Percentiles rank a stretch among this genome's conserved stretches.
Evolutionary conservation across 2,797 vertebrate genomes (phyloP).

Genomic region (Gymnocypris eckloni): DNA sequence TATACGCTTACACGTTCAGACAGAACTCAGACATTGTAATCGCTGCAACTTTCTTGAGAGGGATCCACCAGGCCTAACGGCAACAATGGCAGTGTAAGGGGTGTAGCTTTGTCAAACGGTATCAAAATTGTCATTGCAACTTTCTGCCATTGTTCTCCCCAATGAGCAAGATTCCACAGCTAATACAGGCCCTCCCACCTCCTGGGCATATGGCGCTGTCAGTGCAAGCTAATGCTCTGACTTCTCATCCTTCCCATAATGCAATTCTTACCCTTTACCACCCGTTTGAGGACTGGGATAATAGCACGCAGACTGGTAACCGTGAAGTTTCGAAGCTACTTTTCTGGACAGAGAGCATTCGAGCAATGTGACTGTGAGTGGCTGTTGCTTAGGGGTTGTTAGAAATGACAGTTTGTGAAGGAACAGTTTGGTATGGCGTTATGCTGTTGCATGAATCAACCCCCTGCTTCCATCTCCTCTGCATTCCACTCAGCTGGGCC

Average conservation of each 20-base stretch:
- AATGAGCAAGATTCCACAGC: constrained; percentile 35
- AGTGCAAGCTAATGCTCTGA: constrained; percentile 50
- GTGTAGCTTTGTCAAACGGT: constrained; percentile 46
- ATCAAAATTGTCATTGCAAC: constrained; percentile 59
- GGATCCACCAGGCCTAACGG: constrained; percentile 16
- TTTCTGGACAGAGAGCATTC: constrained; percentile 19
- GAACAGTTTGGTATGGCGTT: constrained; percentile 43
- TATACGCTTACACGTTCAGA: constrained; percentile 29
- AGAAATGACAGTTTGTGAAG: constrained; percentile 46
- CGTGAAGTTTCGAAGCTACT: constrained; percentile 41
- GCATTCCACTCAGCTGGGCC: constrained; percentile 53
- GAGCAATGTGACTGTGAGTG: constrained; percentile 11
- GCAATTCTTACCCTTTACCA: constrained; percentile 17
- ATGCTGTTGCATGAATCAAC: constrained; percentile 59
- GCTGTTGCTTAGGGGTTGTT: constrained; percentile 38
- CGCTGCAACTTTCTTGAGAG: constrained; percentile 19
- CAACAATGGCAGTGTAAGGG: constrained; percentile 45
- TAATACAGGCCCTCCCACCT: constrained; percentile 41
- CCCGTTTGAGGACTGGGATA: constrained; percentile 24
- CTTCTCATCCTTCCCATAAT: constrained; percentile 53
- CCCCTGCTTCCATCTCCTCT: constrained; percentile 44
- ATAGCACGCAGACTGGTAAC: constrained; percentile 36
- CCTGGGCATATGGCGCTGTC: constrained; percentile 63
- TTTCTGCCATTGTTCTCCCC: constrained; percentile 51
- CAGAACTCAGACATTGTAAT: background rate